Evolutionary conservation across 2,888 invertebrate species (phyloP).

Genomic region (Celastrina argiolus): DNA sequence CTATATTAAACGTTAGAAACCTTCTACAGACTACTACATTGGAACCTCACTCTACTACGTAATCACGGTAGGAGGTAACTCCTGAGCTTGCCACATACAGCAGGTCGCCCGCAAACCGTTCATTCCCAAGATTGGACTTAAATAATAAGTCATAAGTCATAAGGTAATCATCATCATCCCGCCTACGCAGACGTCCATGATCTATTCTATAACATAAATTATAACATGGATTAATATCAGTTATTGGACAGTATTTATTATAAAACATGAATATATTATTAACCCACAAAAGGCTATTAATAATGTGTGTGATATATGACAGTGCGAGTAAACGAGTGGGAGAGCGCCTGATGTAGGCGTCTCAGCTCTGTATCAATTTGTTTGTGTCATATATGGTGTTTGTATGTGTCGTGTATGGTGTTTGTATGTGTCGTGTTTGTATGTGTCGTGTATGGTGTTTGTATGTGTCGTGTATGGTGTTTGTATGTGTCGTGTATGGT

Average conservation of each 20-base stretch:
- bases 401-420: neutral
- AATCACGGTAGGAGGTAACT: too few relatives aligned
- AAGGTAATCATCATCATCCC: neutral
- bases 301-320: slow-evolving; percentile 4
- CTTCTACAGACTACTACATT: too few relatives aligned
- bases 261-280: slow-evolving; percentile 9
- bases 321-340: neutral
- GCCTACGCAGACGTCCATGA: neutral
- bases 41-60: too few relatives aligned
- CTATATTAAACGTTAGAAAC: too few relatives aligned
- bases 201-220: neutral
- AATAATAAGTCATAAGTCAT: neutral
- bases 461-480: too few relatives aligned
- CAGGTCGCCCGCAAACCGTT: neutral
- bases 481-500: too few relatives aligned
- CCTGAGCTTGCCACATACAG: neutral
- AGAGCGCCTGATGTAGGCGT: slow-evolving; percentile 8
- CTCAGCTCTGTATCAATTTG: neutral
- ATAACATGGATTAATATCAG: slow-evolving; percentile 2
- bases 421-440: neutral
- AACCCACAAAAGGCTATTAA: neutral
- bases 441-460: too few relatives aligned
- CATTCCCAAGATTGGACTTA: neutral
- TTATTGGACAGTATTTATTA: neutral
- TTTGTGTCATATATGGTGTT: neutral